A percentile compares a stretch with the other conserved stretches of the same genome.
Conservation (phyloP, 2,888 invertebrate species). For the Xestia c-nigrum region DNA sequence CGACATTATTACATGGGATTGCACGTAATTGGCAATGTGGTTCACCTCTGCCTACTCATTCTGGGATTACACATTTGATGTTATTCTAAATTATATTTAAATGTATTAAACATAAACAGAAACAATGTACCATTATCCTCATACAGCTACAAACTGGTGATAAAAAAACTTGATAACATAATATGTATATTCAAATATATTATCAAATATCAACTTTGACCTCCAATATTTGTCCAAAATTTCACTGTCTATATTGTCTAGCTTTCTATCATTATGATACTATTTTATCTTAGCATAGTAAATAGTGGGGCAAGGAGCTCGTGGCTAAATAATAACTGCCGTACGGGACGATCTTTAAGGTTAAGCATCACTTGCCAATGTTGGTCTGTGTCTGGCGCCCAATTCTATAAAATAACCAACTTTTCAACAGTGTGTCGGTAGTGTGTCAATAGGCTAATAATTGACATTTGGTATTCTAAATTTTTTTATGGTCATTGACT, state of each 20-base stretch:
- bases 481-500: no score
- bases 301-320: no score
- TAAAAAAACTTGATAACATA: conserved; percentile 18
- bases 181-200: neutral
- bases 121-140: conserved; percentile 12
- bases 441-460: no score
- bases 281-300: neutral
- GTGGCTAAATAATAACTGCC: no score
- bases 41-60: neutral
- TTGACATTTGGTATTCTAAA: no score
- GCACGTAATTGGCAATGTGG: neutral
- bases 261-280: neutral
- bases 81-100: neutral
- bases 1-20: neutral
- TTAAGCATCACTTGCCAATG: no score
- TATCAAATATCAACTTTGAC: conserved; percentile 50
- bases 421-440: no score
- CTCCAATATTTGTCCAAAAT: conserved; percentile 27
- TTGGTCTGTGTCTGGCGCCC: no score
- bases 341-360: no score
- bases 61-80: neutral
- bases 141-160: neutral
- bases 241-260: neutral
- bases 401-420: no score
- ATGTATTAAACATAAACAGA: neutral